These are phyloP conservation scores for Meta bourneti DNA, from an alignment of 2,888 invertebrate genomes.

Conservation along the genomic window DNA sequence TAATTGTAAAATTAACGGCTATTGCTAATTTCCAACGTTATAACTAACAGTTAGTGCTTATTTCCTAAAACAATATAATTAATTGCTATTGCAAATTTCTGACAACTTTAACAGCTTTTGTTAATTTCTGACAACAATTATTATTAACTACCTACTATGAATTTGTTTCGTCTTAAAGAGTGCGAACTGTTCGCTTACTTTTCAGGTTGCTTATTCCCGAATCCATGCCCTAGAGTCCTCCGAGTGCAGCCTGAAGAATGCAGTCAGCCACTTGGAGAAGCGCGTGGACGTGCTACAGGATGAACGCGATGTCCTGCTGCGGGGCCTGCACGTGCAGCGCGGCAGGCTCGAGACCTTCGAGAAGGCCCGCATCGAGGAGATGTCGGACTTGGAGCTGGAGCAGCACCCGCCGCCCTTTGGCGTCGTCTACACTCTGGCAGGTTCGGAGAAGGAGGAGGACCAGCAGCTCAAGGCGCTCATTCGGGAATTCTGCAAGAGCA, in stretches of 20 bases:
- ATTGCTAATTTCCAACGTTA: too few species aligned
- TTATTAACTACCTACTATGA: too few species aligned
- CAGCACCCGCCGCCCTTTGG: conserved; percentile 64
- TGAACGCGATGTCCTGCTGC: conserved; percentile 76
- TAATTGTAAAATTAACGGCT: too few species aligned
- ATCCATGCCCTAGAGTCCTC: conserved; percentile 68
- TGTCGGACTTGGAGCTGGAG: not conserved
- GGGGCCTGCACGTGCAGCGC: conserved; percentile 70
- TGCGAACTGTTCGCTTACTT: too few species aligned
- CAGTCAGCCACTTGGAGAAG: conserved; percentile 73
- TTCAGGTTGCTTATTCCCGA: conserved; percentile 64
- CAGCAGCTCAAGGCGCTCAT: conserved; percentile 51
- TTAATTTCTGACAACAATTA: too few species aligned
- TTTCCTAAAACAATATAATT: too few species aligned
- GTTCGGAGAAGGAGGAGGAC: conserved; percentile 71
- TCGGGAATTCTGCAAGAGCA: conserved; percentile 11
- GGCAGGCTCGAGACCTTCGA: conserved; percentile 43
- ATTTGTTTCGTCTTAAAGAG: too few species aligned
- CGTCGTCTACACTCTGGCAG: conserved; percentile 58
- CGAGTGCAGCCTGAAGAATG: conserved; percentile 71
- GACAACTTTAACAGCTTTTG: too few species aligned
- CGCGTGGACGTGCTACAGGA: conserved; percentile 74
- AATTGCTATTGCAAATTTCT: too few species aligned
- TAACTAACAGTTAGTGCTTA: too few species aligned
- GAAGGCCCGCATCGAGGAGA: conserved; percentile 1